These are phyloP conservation scores for Leucania comma DNA, from an alignment of 2,888 invertebrate species.

Conservation along the genomic window DNA sequence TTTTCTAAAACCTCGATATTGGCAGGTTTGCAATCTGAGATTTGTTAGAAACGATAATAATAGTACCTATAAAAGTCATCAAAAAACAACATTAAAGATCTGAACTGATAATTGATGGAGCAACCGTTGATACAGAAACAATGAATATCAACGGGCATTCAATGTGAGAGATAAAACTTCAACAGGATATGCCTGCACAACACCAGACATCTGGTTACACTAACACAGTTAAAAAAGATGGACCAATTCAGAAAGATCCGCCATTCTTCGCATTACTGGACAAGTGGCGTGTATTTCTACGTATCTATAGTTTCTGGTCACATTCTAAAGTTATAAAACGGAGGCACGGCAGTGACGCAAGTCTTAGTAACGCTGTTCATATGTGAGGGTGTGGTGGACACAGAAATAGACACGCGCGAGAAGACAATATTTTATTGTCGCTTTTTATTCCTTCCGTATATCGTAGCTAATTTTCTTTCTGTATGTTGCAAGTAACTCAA, in stretches of 20 bases:
- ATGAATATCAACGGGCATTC: slow-evolving; percentile 18
- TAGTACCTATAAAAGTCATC: not conserved
- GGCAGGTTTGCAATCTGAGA: not conserved
- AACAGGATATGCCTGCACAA: slow-evolving; percentile 44
- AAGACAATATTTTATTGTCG: slow-evolving; percentile 3
- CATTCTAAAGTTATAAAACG: slow-evolving; percentile 59
- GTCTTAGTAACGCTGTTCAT: slow-evolving; percentile 45
- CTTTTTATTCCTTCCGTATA: slow-evolving; percentile 8
- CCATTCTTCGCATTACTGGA: slow-evolving; percentile 4
- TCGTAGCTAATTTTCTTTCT: slow-evolving; percentile 4
- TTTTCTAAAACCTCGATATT: not conserved
- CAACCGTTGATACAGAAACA: slow-evolving; percentile 18
- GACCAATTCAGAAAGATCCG: slow-evolving; percentile 42
- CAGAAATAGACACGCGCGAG: slow-evolving; percentile 73
- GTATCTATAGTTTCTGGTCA: slow-evolving; percentile 39
- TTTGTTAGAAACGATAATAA: not conserved
- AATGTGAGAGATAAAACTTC: slow-evolving; percentile 24
- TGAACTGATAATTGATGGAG: not conserved
- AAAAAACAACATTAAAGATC: not conserved
- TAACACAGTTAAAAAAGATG: slow-evolving; percentile 26
- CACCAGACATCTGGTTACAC: slow-evolving; percentile 54
- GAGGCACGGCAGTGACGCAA: slow-evolving; percentile 83
- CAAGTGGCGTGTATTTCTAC: slow-evolving; percentile 6
- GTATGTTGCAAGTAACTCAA: not conserved
- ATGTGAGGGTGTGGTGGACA: slow-evolving; percentile 75